Evolutionary conservation across 1,140 invertebrate genomes (phyloP).

Genomic region (Drosophila prosaltans): DNA sequence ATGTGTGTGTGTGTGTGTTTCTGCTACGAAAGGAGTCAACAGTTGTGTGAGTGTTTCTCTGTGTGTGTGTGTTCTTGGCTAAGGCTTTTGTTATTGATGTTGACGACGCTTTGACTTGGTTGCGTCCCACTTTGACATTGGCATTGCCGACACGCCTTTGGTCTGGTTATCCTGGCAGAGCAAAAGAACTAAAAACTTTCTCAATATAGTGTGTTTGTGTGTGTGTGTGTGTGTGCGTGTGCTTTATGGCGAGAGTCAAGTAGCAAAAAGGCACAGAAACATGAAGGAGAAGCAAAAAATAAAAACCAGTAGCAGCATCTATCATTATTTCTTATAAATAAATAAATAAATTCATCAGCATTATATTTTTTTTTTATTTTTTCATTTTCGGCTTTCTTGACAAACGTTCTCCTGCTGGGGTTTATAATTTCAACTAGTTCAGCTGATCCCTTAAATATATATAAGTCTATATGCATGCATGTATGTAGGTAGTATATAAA

Average conservation of each 20-base stretch:
- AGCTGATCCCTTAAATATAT: slow-evolving; percentile 2
- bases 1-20: background rate
- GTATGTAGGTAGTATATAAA: background rate
- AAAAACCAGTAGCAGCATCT: slow-evolving; percentile 2
- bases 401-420: slow-evolving; percentile 2
- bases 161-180: background rate
- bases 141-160: slow-evolving; percentile 52
- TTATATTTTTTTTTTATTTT: background rate
- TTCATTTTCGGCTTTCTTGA: background rate
- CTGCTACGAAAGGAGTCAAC: slow-evolving; percentile 56
- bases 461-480: background rate
- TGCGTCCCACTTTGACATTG: slow-evolving; percentile 72
- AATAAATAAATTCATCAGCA: slow-evolving; percentile 20
- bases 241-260: slow-evolving; percentile 41
- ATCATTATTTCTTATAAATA: slow-evolving; percentile 45
- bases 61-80: slow-evolving; percentile 30
- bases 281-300: background rate
- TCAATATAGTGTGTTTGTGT: background rate
- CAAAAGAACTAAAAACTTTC: background rate
- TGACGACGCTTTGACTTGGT: slow-evolving; percentile 76
- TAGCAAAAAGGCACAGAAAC: slow-evolving; percentile 14
- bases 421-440: slow-evolving; percentile 37
- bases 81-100: slow-evolving; percentile 45
- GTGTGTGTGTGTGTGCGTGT: slow-evolving; percentile 1
- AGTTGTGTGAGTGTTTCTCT: slow-evolving; percentile 30